These are phyloP conservation scores for Stigmatopora argus DNA, from an alignment of 2,113 vertebrate genomes.

Conservation along the genomic window DNA sequence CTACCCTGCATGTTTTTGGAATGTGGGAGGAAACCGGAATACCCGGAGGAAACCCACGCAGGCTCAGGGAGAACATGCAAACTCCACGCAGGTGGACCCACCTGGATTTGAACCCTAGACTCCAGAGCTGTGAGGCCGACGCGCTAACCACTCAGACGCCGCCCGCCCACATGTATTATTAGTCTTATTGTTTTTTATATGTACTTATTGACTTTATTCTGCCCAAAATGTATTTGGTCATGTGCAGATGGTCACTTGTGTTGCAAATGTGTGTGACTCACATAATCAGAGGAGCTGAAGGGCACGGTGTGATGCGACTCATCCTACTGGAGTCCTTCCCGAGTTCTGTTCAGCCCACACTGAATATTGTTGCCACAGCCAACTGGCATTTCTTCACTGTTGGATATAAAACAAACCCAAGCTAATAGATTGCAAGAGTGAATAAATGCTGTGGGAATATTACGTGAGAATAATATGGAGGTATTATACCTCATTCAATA, in stretches of 20 bases:
- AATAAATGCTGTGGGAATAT: not conserved
- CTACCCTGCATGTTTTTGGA: too few species aligned
- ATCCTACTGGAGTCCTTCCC: conserved; percentile 35
- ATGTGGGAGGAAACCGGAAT: too few species aligned
- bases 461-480: not conserved
- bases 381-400: conserved; percentile 18
- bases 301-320: conserved; percentile 12
- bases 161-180: not conserved
- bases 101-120: too few species aligned
- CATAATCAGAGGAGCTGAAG: conserved; percentile 26
- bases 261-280: conserved; percentile 37
- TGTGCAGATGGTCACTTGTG: conserved; percentile 36
- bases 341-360: conserved; percentile 7
- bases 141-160: too few species aligned
- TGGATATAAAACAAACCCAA: not conserved
- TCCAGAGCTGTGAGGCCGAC: too few species aligned
- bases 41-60: too few species aligned
- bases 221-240: conserved; percentile 5
- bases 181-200: not conserved
- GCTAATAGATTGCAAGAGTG: conserved; percentile 12
- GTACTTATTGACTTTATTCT: not conserved
- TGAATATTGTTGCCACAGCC: conserved; percentile 27
- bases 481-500: not conserved
- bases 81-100: too few species aligned
- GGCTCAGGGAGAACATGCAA: too few species aligned